A percentile compares a stretch with the other conserved stretches of the same genome.
Conservation (phyloP, 1,140 invertebrate species). For the Rhyzopertha dominica region DNA sequence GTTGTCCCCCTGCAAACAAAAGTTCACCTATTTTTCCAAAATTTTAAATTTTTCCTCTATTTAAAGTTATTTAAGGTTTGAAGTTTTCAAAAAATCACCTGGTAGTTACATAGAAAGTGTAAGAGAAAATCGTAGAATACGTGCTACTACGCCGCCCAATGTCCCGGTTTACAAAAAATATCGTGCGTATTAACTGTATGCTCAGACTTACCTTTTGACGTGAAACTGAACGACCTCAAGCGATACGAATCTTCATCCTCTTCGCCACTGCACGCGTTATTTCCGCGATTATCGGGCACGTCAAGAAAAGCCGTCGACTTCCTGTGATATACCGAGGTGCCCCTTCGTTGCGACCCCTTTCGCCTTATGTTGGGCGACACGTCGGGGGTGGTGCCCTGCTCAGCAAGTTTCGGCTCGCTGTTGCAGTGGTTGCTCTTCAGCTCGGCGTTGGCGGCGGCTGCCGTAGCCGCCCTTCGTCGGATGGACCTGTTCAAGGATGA, state of each 20-base stretch:
- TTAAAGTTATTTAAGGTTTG: no score
- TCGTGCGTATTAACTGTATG: no score
- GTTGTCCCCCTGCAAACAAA: no score
- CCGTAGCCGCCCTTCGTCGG: conserved; percentile 51
- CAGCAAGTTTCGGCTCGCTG: conserved; percentile 42
- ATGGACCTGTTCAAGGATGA: no score
- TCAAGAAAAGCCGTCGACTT: conserved; percentile 75
- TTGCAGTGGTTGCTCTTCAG: conserved; percentile 51
- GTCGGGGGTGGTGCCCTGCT: conserved; percentile 45
- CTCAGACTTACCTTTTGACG: conserved; percentile 69
- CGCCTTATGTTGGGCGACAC: conserved; percentile 52
- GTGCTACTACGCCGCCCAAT: no score
- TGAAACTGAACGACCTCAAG: conserved; percentile 82
- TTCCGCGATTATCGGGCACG: conserved; percentile 54
- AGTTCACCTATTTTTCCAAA: no score
- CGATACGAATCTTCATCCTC: conserved; percentile 78
- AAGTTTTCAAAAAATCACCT: no score
- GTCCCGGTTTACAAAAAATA: no score
- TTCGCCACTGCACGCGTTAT: conserved; percentile 46
- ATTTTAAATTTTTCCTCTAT: no score
- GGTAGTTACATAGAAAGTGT: no score
- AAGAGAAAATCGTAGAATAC: no score
- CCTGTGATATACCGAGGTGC: conserved; percentile 53
- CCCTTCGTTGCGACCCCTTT: conserved; percentile 48
- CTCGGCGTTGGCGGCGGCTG: conserved; percentile 47